These are phyloP conservation scores for Anaspis maculata DNA, from an alignment of 2,888 invertebrate species.

Conservation along the genomic window DNA sequence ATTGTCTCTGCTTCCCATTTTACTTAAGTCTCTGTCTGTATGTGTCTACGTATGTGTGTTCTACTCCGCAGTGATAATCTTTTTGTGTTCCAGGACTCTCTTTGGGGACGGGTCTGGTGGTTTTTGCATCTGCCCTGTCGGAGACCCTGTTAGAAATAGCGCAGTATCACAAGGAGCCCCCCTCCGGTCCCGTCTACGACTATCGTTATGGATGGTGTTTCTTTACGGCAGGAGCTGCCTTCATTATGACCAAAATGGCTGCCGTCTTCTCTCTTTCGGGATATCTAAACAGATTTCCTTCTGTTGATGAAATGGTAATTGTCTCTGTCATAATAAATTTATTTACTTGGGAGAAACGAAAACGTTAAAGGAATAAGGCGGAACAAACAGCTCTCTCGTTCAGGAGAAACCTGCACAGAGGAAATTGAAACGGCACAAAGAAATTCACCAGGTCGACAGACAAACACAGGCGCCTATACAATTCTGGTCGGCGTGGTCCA, in stretches of 20 bases:
- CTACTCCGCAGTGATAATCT: conserved; percentile 15
- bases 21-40: no score
- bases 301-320: conserved; percentile 54
- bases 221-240: conserved; percentile 51
- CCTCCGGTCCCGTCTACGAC: conserved; percentile 35
- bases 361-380: no score
- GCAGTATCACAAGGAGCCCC: conserved; percentile 38
- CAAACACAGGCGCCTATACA: no score
- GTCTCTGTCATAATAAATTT: no score
- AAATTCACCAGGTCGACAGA: no score
- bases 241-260: conserved; percentile 51
- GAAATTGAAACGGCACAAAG: no score
- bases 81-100: conserved; percentile 49
- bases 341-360: no score
- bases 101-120: conserved; percentile 52
- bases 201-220: conserved; percentile 58
- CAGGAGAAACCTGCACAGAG: no score
- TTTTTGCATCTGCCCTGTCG: conserved; percentile 52
- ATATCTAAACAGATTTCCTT: conserved; percentile 51
- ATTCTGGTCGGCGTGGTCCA: no score
- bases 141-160: conserved; percentile 49
- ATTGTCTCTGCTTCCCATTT: no score
- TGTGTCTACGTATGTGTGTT: no score
- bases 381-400: no score
- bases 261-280: conserved; percentile 51